A percentile compares a stretch with the other conserved stretches of the same genome.
Evolutionary conservation across 2,797 vertebrate species (phyloP).

Genomic region (Lepilemur septentrionalis): DNA sequence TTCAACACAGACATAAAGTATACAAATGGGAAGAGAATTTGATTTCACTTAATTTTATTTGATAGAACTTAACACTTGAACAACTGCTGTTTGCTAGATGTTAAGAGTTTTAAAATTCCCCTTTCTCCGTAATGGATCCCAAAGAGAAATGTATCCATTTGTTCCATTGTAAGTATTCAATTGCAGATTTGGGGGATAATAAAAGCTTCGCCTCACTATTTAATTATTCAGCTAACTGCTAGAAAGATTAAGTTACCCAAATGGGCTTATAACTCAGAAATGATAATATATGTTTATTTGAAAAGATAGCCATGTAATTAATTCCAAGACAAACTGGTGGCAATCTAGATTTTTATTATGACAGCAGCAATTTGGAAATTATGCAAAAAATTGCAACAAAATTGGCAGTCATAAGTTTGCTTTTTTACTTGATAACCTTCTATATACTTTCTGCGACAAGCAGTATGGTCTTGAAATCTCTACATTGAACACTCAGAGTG

Average conservation of each 20-base stretch:
- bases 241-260: conserved; percentile 71
- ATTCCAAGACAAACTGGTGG: conserved; percentile 57
- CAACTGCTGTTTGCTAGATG: conserved; percentile 73
- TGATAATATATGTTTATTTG: conserved; percentile 76
- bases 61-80: conserved; percentile 74
- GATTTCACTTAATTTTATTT: conserved; percentile 78
- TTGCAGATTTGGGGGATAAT: conserved; percentile 75
- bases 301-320: conserved; percentile 52
- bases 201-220: conserved; percentile 75
- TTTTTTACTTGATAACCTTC: conserved; percentile 19
- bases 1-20: conserved; percentile 70
- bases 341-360: conserved; percentile 29
- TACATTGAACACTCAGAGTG: neutral
- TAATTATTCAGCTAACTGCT: conserved; percentile 82
- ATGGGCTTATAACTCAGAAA: conserved; percentile 67
- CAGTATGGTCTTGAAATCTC: conserved; percentile 18
- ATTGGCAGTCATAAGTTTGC: neutral
- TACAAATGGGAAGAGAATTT: conserved; percentile 72
- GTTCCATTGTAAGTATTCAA: conserved; percentile 73
- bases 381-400: conserved; percentile 42
- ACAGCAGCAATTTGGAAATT: conserved; percentile 65
- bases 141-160: conserved; percentile 72
- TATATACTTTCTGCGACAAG: conserved; percentile 35
- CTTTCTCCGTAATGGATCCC: conserved; percentile 56
- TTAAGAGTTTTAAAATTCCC: conserved; percentile 64